Percentiles rank a stretch among this genome's conserved stretches.
phyloP scores from a whole-genome alignment of 2,888 invertebrate genomes.

The Molorchus minor region DNA sequence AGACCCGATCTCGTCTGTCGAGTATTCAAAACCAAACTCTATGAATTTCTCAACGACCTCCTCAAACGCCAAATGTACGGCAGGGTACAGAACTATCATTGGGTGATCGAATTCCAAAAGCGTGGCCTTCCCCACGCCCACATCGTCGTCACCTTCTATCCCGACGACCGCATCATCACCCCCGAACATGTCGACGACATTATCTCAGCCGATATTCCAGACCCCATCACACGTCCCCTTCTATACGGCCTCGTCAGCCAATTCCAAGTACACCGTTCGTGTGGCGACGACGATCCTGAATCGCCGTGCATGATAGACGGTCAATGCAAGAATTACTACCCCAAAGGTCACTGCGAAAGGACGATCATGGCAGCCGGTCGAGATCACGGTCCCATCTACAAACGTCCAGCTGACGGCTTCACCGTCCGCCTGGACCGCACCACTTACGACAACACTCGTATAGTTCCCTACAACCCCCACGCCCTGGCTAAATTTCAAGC shows the following conservation, averaged over 20 bases:
- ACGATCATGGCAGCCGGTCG: background rate
- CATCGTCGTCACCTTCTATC: constrained; percentile 21
- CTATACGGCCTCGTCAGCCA: background rate
- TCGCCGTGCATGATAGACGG: background rate
- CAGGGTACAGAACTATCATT: constrained; percentile 16
- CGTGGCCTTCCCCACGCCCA: constrained; percentile 28
- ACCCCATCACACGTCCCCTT: background rate
- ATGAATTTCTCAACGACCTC: constrained; percentile 24
- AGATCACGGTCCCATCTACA: background rate
- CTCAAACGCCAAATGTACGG: constrained; percentile 22
- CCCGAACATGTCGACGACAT: background rate
- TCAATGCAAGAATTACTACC: background rate
- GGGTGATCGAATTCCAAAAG: constrained; percentile 28
- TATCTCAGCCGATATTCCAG: background rate
- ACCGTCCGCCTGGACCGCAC: constrained; percentile 6
- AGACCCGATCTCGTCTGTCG: constrained; percentile 27
- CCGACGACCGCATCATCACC: background rate
- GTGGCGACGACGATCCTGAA: background rate
- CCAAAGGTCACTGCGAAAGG: background rate
- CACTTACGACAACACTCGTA: constrained; percentile 25
- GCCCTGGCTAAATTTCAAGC: constrained; percentile 31
- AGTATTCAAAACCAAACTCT: too few relatives aligned
- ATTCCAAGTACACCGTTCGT: background rate
- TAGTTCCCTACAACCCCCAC: constrained; percentile 33
- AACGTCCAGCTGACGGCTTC: constrained; percentile 21